Base-by-base conservation (phyloP, 2,113 vertebrate species). In the Aramus guarauna region DNA sequence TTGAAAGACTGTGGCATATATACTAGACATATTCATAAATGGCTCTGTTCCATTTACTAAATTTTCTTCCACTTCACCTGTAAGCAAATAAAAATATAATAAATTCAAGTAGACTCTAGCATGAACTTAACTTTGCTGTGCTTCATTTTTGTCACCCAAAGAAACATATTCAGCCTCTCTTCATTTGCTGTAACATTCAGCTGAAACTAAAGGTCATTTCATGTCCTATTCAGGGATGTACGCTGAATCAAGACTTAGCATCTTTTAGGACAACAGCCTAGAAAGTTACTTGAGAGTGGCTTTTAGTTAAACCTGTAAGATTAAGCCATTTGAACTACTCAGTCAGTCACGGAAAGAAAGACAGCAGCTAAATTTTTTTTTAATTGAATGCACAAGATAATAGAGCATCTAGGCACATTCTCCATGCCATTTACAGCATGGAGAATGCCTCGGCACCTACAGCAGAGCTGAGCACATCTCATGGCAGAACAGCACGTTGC, bases 131-230 rank as follows among this genome's bases (percentile, higher is more conserved):
- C 14, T 48, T 81, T 39, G 36, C 24, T 29, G 14, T 71, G 26
- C 39, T 90, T 75, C 43, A 37, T 3, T 74, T 96, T 67, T 60
- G 43, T 76, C 64, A 82, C 15, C 14, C 12, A 78, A 63, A 69
- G 60, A 82, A 92, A 55, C 34, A 78, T 4, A 41, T 15, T 58
- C 24, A 20, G 26, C 6, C 18, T 62, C 17, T 74, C 73, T 81
- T 74, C 5, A 1, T 62, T 89, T 2, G 2, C 22, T n/a, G 7
- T 71, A 85, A 77, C 12, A 73, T 52, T 90, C 48, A 48, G 8
- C 21, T 60, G 85, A 79, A 95, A 83, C 5, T 36, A 78, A 79
- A 92, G 53, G 58, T 79, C 43, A 90, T 72, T 79, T 72, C 23
- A 36, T 9, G 27, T 76, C 41, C 37, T 69, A 3, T 50, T 71